A percentile compares a stretch with the other conserved stretches of the same genome.
Evolutionary conservation across 2,113 vertebrate species (phyloP).

Genomic region (Conger conger): DNA sequence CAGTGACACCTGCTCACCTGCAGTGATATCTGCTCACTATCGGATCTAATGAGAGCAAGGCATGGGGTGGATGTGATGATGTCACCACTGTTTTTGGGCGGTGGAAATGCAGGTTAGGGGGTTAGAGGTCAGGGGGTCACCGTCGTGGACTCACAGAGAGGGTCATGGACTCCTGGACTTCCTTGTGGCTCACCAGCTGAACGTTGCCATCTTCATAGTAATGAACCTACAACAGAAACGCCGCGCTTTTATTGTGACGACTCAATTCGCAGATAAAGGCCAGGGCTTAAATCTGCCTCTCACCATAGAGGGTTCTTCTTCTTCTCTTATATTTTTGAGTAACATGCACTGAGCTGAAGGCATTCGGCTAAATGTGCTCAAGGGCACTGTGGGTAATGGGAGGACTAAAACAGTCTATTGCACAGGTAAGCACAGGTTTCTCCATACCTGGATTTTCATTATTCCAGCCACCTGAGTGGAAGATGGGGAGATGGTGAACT

Average conservation of each 20-base stretch:
- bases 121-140: background rate
- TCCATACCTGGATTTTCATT: slow-evolving; percentile 94
- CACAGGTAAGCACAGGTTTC: background rate
- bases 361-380: background rate
- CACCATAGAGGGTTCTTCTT: no score
- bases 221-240: slow-evolving; percentile 79
- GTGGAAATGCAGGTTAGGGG: no score
- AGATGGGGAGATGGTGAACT: slow-evolving; percentile 91
- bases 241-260: background rate
- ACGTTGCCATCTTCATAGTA: slow-evolving; percentile 99
- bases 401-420: background rate
- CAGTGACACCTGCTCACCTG: no score
- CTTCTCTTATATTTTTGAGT: background rate
- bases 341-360: background rate
- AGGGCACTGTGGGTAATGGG: background rate
- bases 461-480: slow-evolving; percentile 94
- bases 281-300: background rate
- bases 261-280: background rate
- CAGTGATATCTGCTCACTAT: no score
- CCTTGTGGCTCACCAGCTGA: slow-evolving; percentile 98
- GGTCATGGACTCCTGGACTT: slow-evolving; percentile 89
- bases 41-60: no score
- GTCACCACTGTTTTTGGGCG: no score
- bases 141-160: slow-evolving; percentile 81
- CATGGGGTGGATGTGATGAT: no score